Conservation (phyloP, 2,888 invertebrate genomes). For the Sesia apiformis region DNA sequence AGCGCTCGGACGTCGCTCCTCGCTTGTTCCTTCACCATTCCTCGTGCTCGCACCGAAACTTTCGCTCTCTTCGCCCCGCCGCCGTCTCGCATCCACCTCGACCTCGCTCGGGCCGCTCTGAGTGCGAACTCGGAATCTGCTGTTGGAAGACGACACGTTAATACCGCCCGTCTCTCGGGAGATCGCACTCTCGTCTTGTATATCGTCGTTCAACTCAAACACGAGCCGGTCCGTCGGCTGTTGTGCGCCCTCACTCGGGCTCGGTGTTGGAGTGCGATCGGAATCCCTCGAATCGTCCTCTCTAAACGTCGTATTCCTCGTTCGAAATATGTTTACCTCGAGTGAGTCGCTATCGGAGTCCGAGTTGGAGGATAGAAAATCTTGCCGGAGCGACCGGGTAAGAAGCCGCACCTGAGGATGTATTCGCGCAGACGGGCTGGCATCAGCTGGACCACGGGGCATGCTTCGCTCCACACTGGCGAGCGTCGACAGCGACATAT, state of each 20-base stretch:
- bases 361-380: conserved; percentile 47
- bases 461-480: conserved; percentile 39
- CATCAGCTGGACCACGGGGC: conserved; percentile 39
- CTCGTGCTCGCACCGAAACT: conserved; percentile 9
- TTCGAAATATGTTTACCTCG: conserved; percentile 57
- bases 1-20: conserved; percentile 4
- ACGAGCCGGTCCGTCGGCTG: conserved; percentile 38
- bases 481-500: conserved; percentile 57
- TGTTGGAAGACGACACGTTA: conserved; percentile 35
- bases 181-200: conserved; percentile 14
- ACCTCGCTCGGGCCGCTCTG: conserved; percentile 21
- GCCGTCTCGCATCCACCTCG: conserved; percentile 5
- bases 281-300: conserved; percentile 30
- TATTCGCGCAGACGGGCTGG: conserved; percentile 20
- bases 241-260: conserved; percentile 11
- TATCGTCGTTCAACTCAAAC: conserved; percentile 36
- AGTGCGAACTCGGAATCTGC: conserved; percentile 48
- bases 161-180: conserved; percentile 24
- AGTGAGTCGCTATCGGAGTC: conserved; percentile 60
- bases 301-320: conserved; percentile 48
- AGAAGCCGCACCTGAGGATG: conserved; percentile 34
- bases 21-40: conserved; percentile 10
- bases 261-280: conserved; percentile 7
- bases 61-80: not conserved
- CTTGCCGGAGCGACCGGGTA: conserved; percentile 30